A percentile compares a stretch with the other conserved stretches of the same genome.
Evolutionary conservation across 1,140 invertebrate species (phyloP).

Genomic region (Papilio aristodemus): DNA sequence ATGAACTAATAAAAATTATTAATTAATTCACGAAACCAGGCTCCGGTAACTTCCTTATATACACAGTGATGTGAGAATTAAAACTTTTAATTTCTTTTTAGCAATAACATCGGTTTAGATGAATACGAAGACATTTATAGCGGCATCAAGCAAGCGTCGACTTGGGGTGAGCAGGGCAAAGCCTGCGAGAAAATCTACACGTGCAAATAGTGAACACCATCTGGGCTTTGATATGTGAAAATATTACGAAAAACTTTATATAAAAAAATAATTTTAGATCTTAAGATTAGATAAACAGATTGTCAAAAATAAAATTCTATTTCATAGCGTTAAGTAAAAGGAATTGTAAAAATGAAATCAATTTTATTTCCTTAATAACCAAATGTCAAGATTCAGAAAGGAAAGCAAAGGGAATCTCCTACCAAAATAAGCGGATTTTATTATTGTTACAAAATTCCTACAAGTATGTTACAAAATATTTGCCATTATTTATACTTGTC

Average conservation of each 20-base stretch:
- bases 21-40: too few species aligned
- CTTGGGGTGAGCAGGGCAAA: conserved; percentile 65
- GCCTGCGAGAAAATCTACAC: conserved; percentile 62
- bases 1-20: conserved; percentile 59
- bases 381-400: neutral
- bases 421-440: too few species aligned
- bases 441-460: too few species aligned
- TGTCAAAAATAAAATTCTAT: neutral
- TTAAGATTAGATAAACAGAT: neutral
- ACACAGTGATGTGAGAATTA: neutral
- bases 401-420: too few species aligned
- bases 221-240: neutral
- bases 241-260: neutral
- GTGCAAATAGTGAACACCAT: conserved; percentile 39
- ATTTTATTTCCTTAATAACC: neutral
- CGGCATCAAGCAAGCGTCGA: conserved; percentile 65
- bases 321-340: neutral
- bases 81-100: conserved; percentile 39
- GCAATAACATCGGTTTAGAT: conserved; percentile 59
- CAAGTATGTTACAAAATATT: too few species aligned
- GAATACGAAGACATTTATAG: conserved; percentile 67
- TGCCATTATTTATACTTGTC: too few species aligned
- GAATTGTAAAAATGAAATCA: neutral
- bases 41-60: too few species aligned
- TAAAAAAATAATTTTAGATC: neutral